A percentile compares a stretch with the other conserved stretches of the same genome.
phyloP scores from a whole-genome alignment of 2,888 invertebrate species.

The Axea sp. region DNA sequence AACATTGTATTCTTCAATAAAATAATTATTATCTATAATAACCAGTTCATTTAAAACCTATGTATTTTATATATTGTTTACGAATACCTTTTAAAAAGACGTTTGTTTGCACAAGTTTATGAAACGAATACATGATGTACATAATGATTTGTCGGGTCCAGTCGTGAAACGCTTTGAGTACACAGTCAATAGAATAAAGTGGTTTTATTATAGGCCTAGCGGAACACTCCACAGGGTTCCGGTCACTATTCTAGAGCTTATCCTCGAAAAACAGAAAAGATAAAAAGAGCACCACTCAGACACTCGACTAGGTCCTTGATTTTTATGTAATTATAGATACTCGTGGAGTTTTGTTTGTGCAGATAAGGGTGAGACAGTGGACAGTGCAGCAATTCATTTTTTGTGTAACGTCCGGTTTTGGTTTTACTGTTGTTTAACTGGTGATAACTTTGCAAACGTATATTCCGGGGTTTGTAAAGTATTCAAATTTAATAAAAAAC shows the following conservation, averaged over 20 bases:
- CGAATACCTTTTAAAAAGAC: slow-evolving; percentile 11
- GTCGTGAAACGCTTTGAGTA: slow-evolving; percentile 47
- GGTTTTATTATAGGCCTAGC: slow-evolving; percentile 51
- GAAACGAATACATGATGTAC: slow-evolving; percentile 30
- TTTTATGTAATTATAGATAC: slow-evolving; percentile 70
- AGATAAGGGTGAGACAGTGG: slow-evolving; percentile 78
- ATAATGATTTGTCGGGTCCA: slow-evolving; percentile 52
- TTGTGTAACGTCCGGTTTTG: slow-evolving; percentile 65
- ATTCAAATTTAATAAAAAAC: no score
- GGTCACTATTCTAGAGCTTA: slow-evolving; percentile 62
- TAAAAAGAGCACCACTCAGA: slow-evolving; percentile 37
- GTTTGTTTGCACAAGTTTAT: slow-evolving; percentile 48
- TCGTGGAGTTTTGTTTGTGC: slow-evolving; percentile 75
- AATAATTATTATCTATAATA: no score
- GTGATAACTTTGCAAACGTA: slow-evolving; percentile 69
- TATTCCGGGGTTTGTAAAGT: no score
- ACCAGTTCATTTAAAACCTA: no score
- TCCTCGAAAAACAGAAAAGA: slow-evolving; percentile 40
- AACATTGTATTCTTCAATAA: no score
- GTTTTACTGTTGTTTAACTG: slow-evolving; percentile 71
- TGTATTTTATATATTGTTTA: no score
- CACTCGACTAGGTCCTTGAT: slow-evolving; percentile 35
- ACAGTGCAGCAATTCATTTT: slow-evolving; percentile 77
- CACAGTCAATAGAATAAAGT: slow-evolving; percentile 58
- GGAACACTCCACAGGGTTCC: slow-evolving; percentile 50